A percentile compares a stretch with the other conserved stretches of the same genome.
Conservation (phyloP, 2,888 invertebrate genomes). For the Campopleginae sp. region DNA sequence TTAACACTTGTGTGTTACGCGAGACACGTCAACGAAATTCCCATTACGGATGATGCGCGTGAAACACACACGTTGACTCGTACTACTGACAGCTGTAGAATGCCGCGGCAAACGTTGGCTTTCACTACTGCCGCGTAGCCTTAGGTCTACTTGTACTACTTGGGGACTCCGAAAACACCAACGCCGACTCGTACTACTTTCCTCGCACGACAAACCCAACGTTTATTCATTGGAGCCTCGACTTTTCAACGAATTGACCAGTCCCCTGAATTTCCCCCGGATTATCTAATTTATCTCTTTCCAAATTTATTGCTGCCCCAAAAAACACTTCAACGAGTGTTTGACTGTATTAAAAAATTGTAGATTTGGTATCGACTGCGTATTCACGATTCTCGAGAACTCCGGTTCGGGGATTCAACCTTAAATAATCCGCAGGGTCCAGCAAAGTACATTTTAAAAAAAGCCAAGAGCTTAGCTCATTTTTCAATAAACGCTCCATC, state of each 20-base stretch:
- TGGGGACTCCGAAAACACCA: not conserved
- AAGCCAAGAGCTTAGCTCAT: not conserved
- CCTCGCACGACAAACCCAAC: not conserved
- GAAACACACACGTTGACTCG: not conserved
- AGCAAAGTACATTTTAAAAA: not conserved
- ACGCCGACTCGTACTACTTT: conserved; percentile 27
- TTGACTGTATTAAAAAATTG: not conserved
- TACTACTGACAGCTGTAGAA: not conserved
- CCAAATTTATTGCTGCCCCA: not conserved
- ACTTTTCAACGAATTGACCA: not conserved
- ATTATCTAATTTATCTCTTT: not conserved
- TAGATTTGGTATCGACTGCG: not conserved
- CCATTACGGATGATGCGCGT: not conserved
- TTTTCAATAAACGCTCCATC: not conserved
- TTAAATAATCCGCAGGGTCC: not conserved
- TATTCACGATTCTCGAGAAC: not conserved
- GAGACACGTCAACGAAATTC: not conserved
- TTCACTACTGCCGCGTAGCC: conserved; percentile 10
- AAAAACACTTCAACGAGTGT: not conserved
- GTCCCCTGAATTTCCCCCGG: not conserved
- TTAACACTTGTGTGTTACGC: not conserved
- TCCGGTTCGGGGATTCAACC: not conserved
- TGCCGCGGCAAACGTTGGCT: not conserved
- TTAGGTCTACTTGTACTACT: conserved; percentile 6
- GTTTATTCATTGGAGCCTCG: not conserved